Evolutionary conservation across 2,888 invertebrate species (phyloP).

Genomic region (Notodonta dromedarius): DNA sequence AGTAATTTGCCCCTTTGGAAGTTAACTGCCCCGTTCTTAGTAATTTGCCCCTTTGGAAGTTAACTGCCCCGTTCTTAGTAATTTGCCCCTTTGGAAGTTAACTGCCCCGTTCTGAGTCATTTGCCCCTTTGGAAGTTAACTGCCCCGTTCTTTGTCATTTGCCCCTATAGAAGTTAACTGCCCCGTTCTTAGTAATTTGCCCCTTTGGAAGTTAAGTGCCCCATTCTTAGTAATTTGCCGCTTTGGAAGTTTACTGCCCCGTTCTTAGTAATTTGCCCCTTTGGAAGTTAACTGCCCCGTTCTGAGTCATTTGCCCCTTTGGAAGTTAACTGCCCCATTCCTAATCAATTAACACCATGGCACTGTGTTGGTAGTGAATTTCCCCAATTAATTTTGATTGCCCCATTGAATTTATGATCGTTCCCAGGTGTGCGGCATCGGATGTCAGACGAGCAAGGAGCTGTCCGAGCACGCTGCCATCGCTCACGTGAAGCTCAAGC

Average conservation of each 20-base stretch:
- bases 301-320: no score
- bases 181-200: not conserved
- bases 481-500: constrained; percentile 64
- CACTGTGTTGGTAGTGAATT: not conserved
- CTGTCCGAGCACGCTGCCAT: constrained; percentile 56
- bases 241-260: not conserved
- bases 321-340: no score
- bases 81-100: not conserved
- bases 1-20: no score
- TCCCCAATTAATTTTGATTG: not conserved
- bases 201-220: no score
- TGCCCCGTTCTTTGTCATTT: no score
- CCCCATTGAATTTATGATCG: not conserved
- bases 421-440: constrained; percentile 60
- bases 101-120: not conserved
- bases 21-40: no score
- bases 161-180: not conserved
- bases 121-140: not conserved
- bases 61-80: not conserved
- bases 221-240: not conserved
- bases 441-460: constrained; percentile 51
- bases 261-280: no score
- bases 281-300: no score
- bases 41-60: not conserved
- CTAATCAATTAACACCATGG: no score